phyloP scores from a whole-genome alignment of 1,140 invertebrate species.

The Nomia melanderi region DNA sequence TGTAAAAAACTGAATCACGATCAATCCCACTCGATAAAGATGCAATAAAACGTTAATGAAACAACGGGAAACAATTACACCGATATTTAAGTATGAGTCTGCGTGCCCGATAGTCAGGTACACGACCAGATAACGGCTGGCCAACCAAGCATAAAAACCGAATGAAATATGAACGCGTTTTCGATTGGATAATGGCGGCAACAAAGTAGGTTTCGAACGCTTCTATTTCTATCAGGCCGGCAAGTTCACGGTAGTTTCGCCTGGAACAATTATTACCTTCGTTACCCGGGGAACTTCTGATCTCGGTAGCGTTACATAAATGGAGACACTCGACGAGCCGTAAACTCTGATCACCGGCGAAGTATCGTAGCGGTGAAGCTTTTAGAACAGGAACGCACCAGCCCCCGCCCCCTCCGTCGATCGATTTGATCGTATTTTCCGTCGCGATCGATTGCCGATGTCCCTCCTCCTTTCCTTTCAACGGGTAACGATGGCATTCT shows the following conservation, averaged over 20 bases:
- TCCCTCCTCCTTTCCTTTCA: slow-evolving; percentile 49
- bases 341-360: slow-evolving; percentile 55
- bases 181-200: not conserved
- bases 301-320: slow-evolving; percentile 30
- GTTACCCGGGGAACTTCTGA: slow-evolving; percentile 31
- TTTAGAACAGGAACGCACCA: slow-evolving; percentile 41
- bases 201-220: not conserved
- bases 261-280: slow-evolving; percentile 26
- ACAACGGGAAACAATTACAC: no score
- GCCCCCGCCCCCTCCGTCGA: not conserved
- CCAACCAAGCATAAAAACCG: no score
- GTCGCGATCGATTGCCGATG: slow-evolving; percentile 43
- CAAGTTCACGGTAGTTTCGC: slow-evolving; percentile 2
- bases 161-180: not conserved
- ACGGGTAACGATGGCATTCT: slow-evolving; percentile 42
- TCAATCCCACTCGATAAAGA: no score
- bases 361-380: slow-evolving; percentile 43
- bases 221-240: not conserved
- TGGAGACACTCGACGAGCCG: slow-evolving; percentile 29
- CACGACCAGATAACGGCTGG: no score
- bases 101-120: no score
- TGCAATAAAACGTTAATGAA: no score
- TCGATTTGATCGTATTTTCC: slow-evolving; percentile 55
- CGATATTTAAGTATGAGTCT: no score
- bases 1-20: no score